A percentile compares a stretch with the other conserved stretches of the same genome.
Evolutionary conservation across 2,888 invertebrate species (phyloP).

Genomic region (Linyphia triangularis): DNA sequence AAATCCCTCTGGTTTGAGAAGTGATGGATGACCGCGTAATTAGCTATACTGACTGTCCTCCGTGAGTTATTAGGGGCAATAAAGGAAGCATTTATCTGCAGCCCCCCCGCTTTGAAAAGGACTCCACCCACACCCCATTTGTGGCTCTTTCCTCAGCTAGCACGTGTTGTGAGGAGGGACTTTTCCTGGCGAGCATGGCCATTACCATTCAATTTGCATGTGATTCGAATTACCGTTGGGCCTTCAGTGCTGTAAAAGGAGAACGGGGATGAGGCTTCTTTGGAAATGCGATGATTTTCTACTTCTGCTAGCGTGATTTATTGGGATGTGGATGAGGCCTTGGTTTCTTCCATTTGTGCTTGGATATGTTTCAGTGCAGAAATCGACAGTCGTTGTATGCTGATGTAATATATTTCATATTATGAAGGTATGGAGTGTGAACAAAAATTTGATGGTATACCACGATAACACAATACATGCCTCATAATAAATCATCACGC

Average conservation of each 20-base stretch:
- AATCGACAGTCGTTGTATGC: too few species aligned
- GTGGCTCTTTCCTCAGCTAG: conserved; percentile 19
- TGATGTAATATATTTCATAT: too few species aligned
- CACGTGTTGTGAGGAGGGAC: conserved; percentile 20
- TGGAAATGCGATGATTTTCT: background rate
- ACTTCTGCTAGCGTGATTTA: background rate
- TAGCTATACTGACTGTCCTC: conserved; percentile 55
- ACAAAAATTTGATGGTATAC: too few species aligned
- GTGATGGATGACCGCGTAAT: conserved; percentile 65
- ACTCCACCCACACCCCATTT: conserved; percentile 39
- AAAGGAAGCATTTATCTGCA: conserved; percentile 59
- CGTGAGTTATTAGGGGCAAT: conserved; percentile 71
- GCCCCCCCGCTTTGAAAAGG: background rate
- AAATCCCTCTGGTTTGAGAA: conserved; percentile 42
- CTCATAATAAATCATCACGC: too few species aligned
- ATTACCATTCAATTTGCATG: conserved; percentile 40
- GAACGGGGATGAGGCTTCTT: background rate
- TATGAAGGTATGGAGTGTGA: too few species aligned
- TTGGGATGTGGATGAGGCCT: background rate
- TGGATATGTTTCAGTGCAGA: too few species aligned
- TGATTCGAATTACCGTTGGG: background rate
- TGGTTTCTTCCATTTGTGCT: too few species aligned
- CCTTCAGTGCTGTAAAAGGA: background rate
- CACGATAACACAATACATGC: too few species aligned
- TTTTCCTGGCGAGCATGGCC: conserved; percentile 11